Evolutionary conservation across 64 coral and sea anemone genomes (phyloP), one percentile per base, ranked within the genome.

Genomic region (Porites lutea): DNA sequence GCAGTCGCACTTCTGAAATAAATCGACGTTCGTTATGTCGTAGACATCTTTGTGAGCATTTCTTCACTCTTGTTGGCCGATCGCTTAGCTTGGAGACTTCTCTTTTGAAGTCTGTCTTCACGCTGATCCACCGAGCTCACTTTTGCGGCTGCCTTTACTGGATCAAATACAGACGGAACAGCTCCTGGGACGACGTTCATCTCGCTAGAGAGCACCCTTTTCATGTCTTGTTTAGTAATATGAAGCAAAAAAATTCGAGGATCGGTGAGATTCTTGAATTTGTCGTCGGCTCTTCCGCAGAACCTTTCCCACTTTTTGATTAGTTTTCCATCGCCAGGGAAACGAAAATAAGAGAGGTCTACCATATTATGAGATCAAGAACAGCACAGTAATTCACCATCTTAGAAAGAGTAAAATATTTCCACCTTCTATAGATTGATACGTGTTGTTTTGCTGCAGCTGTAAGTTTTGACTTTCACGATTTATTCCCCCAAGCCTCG

Each of bases 61-160:
- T 55, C 86, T 75, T 74, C 86, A 76, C 76, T 88, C 76, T 88
- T 72, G 71, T 53, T 57, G 86, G 71, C 86, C 71, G 86, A 75
- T 8, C 76, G 70, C 54, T 88, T 71, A 72, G 76, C 86, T 76
- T 72, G 45, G 76, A 88, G 53, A 76, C 71, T 88, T 88, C 86
- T 69, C 71, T 88, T 88, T 88, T 76, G 49, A 59, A 88, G 50
- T 57, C 86, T 88, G 60, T 87, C 83, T 87, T 65, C 72, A 27
- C 62, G 82, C 68, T 67, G 62, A 65, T 85, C 68, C 27, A 37
- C 27, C 27, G 27, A 37, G 27, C 27, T 37, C 27, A 51, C 82
- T 85, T 85, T 85, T 85, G 82, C 66, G 47, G 82, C 60, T 85
- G 48, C 48, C 68, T 85, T 85, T 43, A 46, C 68, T 85, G 82